Conservation (phyloP, 1,140 invertebrate species). For the Caenorhabditis latens region DNA sequence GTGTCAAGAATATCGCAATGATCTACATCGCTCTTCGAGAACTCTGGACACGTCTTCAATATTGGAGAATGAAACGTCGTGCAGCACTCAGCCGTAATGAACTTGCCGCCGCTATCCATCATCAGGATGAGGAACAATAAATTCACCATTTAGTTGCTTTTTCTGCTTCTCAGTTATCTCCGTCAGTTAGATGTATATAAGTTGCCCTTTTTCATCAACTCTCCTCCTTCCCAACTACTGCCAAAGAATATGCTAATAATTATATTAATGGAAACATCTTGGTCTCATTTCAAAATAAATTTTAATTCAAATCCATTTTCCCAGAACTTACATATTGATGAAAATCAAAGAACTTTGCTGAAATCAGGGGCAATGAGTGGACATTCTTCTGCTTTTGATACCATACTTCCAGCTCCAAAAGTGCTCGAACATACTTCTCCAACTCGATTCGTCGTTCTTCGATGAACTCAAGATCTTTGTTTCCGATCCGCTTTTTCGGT, state of each 20-base stretch:
- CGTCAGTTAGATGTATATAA: slow-evolving; percentile 57
- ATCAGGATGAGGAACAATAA: slow-evolving; percentile 45
- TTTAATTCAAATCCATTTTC: neutral
- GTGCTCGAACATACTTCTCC: slow-evolving; percentile 67
- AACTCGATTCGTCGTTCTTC: slow-evolving; percentile 65
- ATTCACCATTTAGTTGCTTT: neutral
- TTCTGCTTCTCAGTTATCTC: neutral
- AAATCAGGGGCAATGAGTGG: slow-evolving; percentile 59
- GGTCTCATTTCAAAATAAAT: slow-evolving; percentile 57
- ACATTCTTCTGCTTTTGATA: slow-evolving; percentile 65
- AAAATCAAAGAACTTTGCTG: slow-evolving; percentile 68
- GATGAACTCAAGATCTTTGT: slow-evolving; percentile 67
- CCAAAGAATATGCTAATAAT: neutral
- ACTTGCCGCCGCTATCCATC: slow-evolving; percentile 40
- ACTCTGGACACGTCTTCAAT: slow-evolving; percentile 69
- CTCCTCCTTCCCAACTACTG: neutral
- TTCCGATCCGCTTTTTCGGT: slow-evolving; percentile 66
- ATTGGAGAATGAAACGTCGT: slow-evolving; percentile 68
- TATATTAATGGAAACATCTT: slow-evolving; percentile 30
- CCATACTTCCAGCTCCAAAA: slow-evolving; percentile 69
- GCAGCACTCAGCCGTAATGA: slow-evolving; percentile 39
- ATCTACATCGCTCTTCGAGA: slow-evolving; percentile 69
- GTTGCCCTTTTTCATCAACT: neutral
- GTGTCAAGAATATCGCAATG: slow-evolving; percentile 81
- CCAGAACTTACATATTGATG: slow-evolving; percentile 70